Conservation (phyloP, 2,797 vertebrate species). For the Petrocephalus schoutedeni region DNA sequence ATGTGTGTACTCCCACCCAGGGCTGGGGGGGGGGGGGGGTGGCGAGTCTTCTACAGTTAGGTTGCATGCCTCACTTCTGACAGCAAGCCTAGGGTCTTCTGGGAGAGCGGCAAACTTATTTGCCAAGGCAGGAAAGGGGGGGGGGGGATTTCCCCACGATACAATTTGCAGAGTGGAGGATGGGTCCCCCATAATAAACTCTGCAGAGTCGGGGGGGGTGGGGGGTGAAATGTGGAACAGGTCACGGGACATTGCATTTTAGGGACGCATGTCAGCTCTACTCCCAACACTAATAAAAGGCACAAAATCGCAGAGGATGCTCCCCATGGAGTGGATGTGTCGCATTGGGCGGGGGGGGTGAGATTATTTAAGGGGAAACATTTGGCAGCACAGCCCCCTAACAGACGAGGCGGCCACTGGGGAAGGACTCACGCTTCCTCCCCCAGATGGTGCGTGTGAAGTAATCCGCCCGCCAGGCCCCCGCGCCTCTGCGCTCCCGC, state of each 20-base stretch:
- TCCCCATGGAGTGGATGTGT: background rate
- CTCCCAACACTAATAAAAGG: background rate
- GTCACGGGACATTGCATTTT: background rate
- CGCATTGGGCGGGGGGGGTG: constrained; percentile 20
- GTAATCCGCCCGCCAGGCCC: constrained; percentile 44
- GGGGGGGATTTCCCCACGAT: background rate
- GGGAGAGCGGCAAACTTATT: background rate
- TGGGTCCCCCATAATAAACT: background rate
- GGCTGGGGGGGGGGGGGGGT: background rate
- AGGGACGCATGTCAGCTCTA: background rate
- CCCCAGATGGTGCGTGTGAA: constrained; percentile 71
- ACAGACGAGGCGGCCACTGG: constrained; percentile 55
- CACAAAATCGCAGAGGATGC: constrained; percentile 21
- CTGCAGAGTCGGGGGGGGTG: background rate
- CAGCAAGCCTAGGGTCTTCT: background rate
- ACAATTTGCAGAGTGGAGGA: background rate
- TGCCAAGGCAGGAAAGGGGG: background rate
- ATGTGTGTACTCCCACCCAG: background rate
- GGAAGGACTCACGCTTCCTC: constrained; percentile 57
- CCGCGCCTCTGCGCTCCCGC: constrained; percentile 20
- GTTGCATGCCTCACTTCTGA: background rate
- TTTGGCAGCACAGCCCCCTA: constrained; percentile 45
- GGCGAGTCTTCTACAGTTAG: background rate
- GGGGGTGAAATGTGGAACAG: background rate
- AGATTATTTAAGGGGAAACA: constrained; percentile 43